These are phyloP conservation scores for Congeria kusceri DNA, from an alignment of 2,888 invertebrate species.

Conservation along the genomic window DNA sequence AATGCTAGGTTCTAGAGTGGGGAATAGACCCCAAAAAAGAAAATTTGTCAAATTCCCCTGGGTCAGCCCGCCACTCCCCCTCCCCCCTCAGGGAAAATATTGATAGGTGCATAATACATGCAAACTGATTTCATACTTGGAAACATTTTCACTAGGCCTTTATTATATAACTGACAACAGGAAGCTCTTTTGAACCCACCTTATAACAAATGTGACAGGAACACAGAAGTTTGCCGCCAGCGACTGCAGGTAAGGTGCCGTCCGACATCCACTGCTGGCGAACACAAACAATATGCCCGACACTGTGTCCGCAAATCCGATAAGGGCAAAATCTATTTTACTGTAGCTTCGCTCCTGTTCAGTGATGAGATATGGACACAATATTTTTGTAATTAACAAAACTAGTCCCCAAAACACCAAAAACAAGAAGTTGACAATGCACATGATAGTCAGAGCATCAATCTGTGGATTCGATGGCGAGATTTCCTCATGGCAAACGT, in stretches of 20 bases:
- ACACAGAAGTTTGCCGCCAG: constrained; percentile 73
- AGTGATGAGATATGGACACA: constrained; percentile 46
- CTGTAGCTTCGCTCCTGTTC: constrained; percentile 61
- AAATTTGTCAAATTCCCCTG: too few relatives aligned
- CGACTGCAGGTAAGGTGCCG: constrained; percentile 78
- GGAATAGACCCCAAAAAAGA: too few relatives aligned
- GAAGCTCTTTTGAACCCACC: constrained; percentile 60
- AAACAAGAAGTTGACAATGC: constrained; percentile 60
- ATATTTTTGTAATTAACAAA: constrained; percentile 46
- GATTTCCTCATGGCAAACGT: constrained; percentile 16
- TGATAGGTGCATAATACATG: too few relatives aligned
- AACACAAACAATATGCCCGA: constrained; percentile 71
- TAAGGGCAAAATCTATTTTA: constrained; percentile 66
- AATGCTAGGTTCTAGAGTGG: too few relatives aligned
- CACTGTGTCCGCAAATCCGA: constrained; percentile 71
- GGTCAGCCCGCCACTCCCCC: too few relatives aligned
- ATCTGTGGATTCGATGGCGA: constrained; percentile 36
- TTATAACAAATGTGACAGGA: constrained; percentile 75
- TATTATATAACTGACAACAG: too few relatives aligned
- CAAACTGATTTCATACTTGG: too few relatives aligned
- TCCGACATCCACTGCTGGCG: constrained; percentile 74
- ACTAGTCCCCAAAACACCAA: constrained; percentile 49
- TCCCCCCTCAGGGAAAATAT: too few relatives aligned
- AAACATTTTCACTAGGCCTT: too few relatives aligned
- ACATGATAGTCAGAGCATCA: constrained; percentile 61